phyloP scores from a whole-genome alignment of 1,140 invertebrate genomes.

The Psilanteris sp. region DNA sequence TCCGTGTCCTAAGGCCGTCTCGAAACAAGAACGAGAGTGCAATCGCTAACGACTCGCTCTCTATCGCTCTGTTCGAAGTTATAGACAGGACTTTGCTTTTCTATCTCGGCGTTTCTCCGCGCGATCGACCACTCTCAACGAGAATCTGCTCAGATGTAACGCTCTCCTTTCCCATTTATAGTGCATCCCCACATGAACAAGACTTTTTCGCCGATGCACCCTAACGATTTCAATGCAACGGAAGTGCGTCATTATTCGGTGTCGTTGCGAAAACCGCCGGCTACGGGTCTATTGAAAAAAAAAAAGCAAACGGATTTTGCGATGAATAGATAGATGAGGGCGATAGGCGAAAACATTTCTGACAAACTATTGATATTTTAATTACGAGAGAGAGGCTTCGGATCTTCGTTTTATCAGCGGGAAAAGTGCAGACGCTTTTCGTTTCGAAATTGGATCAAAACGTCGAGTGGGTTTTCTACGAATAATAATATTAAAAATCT shows the following conservation, averaged over 20 bases:
- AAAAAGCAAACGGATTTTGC: background rate
- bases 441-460: no score
- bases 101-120: constrained; percentile 52
- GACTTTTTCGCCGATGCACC: constrained; percentile 64
- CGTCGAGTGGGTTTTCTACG: no score
- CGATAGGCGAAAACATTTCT: constrained; percentile 1
- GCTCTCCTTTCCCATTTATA: constrained; percentile 66
- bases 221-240: constrained; percentile 59
- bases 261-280: constrained; percentile 33
- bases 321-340: background rate
- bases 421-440: no score
- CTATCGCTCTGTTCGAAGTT: constrained; percentile 21
- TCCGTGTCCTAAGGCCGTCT: constrained; percentile 27
- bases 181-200: constrained; percentile 61
- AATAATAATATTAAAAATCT: no score
- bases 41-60: constrained; percentile 52
- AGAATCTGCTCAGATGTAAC: constrained; percentile 61
- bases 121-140: constrained; percentile 60
- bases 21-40: constrained; percentile 29
- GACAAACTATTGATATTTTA: constrained; percentile 26
- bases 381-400: no score
- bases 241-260: constrained; percentile 60
- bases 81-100: constrained; percentile 54
- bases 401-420: no score
- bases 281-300: constrained; percentile 20